Evolutionary conservation across 2,797 vertebrate species (phyloP).

Genomic region (Cossypha niveicapilla): DNA sequence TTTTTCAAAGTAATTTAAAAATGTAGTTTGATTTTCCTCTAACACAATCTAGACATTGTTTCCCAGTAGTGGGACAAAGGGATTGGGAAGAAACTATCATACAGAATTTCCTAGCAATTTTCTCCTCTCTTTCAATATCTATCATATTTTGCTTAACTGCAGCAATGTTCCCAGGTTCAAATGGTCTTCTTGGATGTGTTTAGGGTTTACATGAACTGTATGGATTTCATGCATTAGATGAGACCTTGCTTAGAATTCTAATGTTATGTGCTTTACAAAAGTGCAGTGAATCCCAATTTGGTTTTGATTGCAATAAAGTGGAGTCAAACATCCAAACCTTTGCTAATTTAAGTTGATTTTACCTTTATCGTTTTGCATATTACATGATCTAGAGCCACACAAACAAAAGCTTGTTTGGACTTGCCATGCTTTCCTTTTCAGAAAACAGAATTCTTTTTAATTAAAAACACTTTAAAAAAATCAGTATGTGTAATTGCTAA

Average conservation of each 20-base stretch:
- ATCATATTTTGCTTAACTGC: background rate
- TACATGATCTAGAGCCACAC: conserved; percentile 51
- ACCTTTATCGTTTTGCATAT: conserved; percentile 47
- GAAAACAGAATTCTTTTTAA: conserved; percentile 79
- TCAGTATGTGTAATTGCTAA: conserved; percentile 79
- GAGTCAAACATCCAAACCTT: conserved; percentile 40
- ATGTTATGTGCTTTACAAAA: conserved; percentile 7
- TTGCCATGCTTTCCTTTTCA: conserved; percentile 67
- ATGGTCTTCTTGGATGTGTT: background rate
- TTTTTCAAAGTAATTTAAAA: conserved; percentile 42
- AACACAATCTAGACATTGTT: background rate
- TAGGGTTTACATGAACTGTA: conserved; percentile 1
- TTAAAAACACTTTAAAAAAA: conserved; percentile 78
- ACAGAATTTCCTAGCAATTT: too few species aligned
- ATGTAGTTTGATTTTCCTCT: conserved; percentile 12
- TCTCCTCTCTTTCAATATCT: too few species aligned
- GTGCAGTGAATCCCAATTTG: conserved; percentile 27
- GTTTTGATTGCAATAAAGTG: conserved; percentile 58
- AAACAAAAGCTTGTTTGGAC: conserved; percentile 71
- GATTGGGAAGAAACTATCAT: background rate
- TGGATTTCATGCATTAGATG: conserved; percentile 32
- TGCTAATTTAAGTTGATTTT: conserved; percentile 66
- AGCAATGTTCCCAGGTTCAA: background rate
- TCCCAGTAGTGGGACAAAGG: background rate
- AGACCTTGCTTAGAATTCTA: conserved; percentile 31